Conservation (phyloP, 2,888 invertebrate species). For the Idaea dimidiata region DNA sequence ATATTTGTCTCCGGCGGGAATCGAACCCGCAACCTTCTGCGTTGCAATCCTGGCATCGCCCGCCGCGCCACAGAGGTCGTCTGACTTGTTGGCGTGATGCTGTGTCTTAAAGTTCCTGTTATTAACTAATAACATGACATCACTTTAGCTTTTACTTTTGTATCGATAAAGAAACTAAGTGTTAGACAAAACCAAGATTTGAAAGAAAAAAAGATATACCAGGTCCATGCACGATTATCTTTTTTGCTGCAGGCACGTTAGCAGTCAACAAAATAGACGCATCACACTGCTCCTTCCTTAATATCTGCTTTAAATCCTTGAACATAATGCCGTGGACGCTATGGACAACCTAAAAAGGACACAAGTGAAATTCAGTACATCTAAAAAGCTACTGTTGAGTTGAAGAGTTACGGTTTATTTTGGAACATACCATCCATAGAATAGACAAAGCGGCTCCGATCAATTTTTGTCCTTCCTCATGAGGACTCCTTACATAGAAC, state of each 20-base stretch:
- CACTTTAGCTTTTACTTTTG: no score
- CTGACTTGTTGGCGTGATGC: no score
- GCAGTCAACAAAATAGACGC: slow-evolving; percentile 98
- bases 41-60: no score
- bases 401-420: background rate
- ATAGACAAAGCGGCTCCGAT: slow-evolving; percentile 97
- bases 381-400: background rate
- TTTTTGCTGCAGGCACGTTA: slow-evolving; percentile 99
- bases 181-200: background rate
- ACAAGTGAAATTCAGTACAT: slow-evolving; percentile 15
- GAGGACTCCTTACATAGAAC: slow-evolving; percentile 98
- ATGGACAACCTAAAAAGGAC: slow-evolving; percentile 89
- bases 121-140: no score
- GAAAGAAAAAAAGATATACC: slow-evolving; percentile 33
- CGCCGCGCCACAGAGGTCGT: no score
- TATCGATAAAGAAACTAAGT: no score
- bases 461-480: slow-evolving; percentile 96
- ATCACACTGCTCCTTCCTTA: slow-evolving; percentile 99
- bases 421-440: slow-evolving; percentile 92
- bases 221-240: slow-evolving; percentile 97
- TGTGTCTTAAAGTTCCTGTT: no score
- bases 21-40: no score
- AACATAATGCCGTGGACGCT: slow-evolving; percentile 99
- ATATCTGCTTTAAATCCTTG: slow-evolving; percentile 98
- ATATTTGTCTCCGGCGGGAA: no score